Conservation (phyloP, 2,113 vertebrate genomes). For the Apteryx owenii region DNA sequence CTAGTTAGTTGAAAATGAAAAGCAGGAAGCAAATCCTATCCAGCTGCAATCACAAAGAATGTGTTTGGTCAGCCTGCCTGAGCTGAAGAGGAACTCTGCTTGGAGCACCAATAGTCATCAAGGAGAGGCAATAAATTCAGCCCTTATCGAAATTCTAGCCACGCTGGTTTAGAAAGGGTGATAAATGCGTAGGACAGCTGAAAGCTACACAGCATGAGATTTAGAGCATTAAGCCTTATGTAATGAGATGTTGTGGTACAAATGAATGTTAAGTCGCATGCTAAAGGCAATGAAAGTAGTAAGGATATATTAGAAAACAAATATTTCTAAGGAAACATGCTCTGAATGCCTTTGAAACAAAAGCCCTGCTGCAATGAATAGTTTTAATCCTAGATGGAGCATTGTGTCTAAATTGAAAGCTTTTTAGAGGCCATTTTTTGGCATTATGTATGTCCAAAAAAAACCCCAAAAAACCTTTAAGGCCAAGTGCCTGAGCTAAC, state of each 20-base stretch:
- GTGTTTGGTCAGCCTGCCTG: conserved; percentile 17
- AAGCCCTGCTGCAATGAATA: not conserved
- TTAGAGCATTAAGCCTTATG: not conserved
- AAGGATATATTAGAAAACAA: not conserved
- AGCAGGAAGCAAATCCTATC: not conserved
- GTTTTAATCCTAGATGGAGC: not conserved
- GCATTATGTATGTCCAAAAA: not conserved
- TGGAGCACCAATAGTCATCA: not conserved
- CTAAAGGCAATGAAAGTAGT: not conserved
- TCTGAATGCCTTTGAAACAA: not conserved
- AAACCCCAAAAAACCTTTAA: not conserved
- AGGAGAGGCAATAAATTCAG: conserved; percentile 1
- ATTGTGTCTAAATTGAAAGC: not conserved
- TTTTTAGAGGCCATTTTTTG: not conserved
- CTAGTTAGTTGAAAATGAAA: not conserved
- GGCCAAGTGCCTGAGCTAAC: not conserved
- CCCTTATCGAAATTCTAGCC: not conserved
- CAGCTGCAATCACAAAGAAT: not conserved
- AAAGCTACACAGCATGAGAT: not conserved
- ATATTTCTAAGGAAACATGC: not conserved
- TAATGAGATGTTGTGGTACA: not conserved
- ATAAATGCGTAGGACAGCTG: not conserved
- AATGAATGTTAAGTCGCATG: not conserved
- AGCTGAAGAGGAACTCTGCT: not conserved
- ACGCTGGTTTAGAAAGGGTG: not conserved